Percentiles rank a stretch among this genome's conserved stretches.
phyloP scores from a whole-genome alignment of 2,113 vertebrate species.

The Opisthocomus hoazin region DNA sequence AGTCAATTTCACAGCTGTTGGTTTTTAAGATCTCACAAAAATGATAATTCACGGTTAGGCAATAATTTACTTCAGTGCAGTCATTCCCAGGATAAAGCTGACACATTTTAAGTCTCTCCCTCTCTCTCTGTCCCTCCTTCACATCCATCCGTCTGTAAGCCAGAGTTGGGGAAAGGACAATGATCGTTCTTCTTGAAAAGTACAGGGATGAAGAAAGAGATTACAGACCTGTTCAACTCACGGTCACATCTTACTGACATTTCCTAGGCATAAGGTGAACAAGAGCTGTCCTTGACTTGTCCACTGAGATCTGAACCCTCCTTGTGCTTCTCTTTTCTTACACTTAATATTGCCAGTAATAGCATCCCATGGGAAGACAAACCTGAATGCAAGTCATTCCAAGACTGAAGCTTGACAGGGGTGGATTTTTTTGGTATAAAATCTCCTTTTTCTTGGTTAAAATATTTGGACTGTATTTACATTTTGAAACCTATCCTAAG shows the following conservation, averaged over 20 bases:
- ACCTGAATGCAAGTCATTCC: neutral
- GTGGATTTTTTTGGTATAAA: neutral
- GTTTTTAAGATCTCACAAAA: conserved; percentile 72
- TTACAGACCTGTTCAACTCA: neutral
- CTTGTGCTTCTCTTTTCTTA: neutral
- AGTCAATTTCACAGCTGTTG: conserved; percentile 78
- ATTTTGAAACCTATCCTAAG: neutral
- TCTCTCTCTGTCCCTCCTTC: neutral
- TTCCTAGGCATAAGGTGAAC: neutral
- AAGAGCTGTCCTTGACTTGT: neutral
- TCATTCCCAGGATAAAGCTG: neutral
- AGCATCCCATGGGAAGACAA: neutral
- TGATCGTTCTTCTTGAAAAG: neutral
- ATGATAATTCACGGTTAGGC: conserved; percentile 62
- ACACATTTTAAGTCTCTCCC: conserved; percentile 31
- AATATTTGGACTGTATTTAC: neutral
- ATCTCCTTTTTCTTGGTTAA: neutral
- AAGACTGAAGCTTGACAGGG: neutral
- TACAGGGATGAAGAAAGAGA: neutral
- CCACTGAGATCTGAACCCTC: neutral
- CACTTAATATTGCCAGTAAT: neutral
- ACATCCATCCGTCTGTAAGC: neutral
- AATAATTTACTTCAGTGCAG: conserved; percentile 39
- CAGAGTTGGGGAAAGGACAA: neutral
- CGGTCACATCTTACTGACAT: neutral